Conservation (phyloP, 2,113 vertebrate species). For the Cairina moschata region DNA sequence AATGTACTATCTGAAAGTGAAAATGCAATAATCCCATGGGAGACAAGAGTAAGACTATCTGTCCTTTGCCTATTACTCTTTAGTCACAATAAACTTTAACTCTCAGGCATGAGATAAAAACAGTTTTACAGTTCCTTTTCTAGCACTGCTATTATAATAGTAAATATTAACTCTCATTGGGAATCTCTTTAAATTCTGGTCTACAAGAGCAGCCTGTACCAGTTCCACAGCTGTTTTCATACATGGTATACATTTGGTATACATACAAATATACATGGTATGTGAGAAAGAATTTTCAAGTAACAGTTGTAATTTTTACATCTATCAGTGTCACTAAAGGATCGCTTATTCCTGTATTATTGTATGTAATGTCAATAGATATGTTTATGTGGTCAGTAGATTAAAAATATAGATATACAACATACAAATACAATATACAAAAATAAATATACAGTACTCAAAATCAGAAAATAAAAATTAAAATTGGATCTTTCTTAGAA, state of each 20-base stretch:
- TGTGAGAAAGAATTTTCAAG: background rate
- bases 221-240: background rate
- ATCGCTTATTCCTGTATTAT: background rate
- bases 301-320: background rate
- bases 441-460: background rate
- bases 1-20: background rate
- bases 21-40: background rate
- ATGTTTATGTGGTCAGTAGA: background rate
- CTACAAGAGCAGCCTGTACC: background rate
- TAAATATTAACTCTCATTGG: background rate
- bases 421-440: too few species aligned
- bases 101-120: background rate
- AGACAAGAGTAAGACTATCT: background rate
- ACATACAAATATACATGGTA: background rate
- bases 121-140: background rate
- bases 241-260: background rate
- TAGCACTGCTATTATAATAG: background rate
- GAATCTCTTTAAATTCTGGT: background rate
- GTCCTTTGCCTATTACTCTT: background rate
- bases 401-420: background rate
- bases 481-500: background rate
- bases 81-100: background rate
- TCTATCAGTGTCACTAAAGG: background rate
- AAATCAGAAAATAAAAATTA: background rate
- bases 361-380: background rate